Percentiles rank a stretch among this genome's conserved stretches.
phyloP scores from a whole-genome alignment of 2,888 invertebrate genomes.

The Corythucha ciliata region DNA sequence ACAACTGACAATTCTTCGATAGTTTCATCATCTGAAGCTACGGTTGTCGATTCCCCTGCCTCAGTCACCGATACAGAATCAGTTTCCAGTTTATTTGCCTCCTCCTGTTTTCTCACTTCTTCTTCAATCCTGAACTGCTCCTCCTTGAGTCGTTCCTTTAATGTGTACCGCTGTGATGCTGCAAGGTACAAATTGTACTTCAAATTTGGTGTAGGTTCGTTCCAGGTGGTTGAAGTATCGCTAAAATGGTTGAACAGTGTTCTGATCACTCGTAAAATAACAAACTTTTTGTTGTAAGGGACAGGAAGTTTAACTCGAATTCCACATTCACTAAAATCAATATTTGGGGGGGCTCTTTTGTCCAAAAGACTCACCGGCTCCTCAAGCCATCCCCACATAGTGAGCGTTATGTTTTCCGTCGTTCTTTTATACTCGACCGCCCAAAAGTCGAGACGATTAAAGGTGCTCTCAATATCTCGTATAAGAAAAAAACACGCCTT shows the following conservation, averaged over 20 bases:
- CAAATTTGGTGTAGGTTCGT: constrained; percentile 41
- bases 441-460: constrained; percentile 26
- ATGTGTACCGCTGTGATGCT: constrained; percentile 23
- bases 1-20: constrained; percentile 17
- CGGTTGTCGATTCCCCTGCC: constrained; percentile 15
- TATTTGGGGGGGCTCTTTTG: constrained; percentile 46
- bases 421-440: constrained; percentile 25
- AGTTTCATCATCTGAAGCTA: constrained; percentile 8
- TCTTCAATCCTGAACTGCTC: constrained; percentile 26
- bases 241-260: constrained; percentile 53
- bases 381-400: constrained; percentile 28
- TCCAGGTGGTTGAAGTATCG: constrained; percentile 42
- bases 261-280: constrained; percentile 50
- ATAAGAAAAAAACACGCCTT: constrained; percentile 45
- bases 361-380: constrained; percentile 21
- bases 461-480: constrained; percentile 38
- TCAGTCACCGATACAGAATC: constrained; percentile 18
- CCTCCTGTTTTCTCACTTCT: constrained; percentile 23
- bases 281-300: constrained; percentile 47
- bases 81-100: constrained; percentile 24
- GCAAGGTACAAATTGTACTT: constrained; percentile 32
- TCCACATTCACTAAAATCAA: constrained; percentile 48
- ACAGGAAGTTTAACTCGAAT: constrained; percentile 48
- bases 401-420: constrained; percentile 22
- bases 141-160: constrained; percentile 21